phyloP scores from a whole-genome alignment of 2,888 invertebrate species.

The Cabera pusaria region DNA sequence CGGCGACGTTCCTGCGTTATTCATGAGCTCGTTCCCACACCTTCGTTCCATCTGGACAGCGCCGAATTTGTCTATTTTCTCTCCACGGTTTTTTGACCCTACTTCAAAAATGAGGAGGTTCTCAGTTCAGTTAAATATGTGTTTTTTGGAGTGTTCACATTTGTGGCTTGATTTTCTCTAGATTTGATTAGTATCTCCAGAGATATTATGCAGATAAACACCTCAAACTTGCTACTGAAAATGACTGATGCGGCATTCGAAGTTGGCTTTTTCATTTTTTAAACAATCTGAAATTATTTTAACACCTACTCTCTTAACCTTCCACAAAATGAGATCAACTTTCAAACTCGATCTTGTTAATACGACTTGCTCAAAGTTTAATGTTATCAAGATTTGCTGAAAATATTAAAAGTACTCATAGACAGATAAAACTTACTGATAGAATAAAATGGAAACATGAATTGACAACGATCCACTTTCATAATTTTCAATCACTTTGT shows the following conservation, averaged over 20 bases:
- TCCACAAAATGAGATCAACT: slow-evolving; percentile 43
- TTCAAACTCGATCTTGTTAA: slow-evolving; percentile 37
- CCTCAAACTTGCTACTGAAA: no score
- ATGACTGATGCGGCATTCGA: no score
- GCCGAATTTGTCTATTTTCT: slow-evolving; percentile 61
- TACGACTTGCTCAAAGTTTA: slow-evolving; percentile 26
- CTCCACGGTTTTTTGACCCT: no score
- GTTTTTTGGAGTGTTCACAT: no score
- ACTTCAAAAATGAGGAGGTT: no score
- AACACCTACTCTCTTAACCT: slow-evolving; percentile 48
- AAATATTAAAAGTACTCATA: slow-evolving; percentile 19
- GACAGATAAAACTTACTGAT: no score
- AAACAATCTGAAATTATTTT: no score
- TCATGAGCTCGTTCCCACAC: slow-evolving; percentile 59
- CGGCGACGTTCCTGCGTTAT: slow-evolving; percentile 62
- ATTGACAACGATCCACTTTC: slow-evolving; percentile 12
- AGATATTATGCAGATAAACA: no score
- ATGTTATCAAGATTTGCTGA: slow-evolving; percentile 23
- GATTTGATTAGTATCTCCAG: no score
- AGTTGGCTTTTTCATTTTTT: no score
- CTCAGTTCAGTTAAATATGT: no score
- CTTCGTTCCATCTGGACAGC: slow-evolving; percentile 58
- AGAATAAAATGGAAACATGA: slow-evolving; percentile 18
- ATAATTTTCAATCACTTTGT: slow-evolving; percentile 13
- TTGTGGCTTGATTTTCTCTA: no score